These are phyloP conservation scores for Oscheius sp. DNA, from an alignment of 2,888 invertebrate genomes.

Conservation along the genomic window DNA sequence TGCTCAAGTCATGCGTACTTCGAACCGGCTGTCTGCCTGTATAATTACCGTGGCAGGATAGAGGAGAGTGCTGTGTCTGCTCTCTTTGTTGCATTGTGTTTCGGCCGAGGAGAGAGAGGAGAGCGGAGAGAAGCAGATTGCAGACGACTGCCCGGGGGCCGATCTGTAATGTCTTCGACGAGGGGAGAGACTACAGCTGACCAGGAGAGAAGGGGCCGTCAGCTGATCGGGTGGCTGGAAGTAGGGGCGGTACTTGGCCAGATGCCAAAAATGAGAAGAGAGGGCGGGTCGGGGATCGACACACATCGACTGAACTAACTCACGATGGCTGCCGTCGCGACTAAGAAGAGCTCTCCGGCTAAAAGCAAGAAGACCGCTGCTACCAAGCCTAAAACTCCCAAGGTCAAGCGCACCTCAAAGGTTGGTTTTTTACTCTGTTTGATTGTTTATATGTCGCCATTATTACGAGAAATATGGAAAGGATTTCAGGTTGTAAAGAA, in stretches of 20 bases:
- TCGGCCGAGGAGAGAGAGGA: not conserved
- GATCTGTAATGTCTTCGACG: not conserved
- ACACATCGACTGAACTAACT: slow-evolving; percentile 11
- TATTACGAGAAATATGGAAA: too few species aligned
- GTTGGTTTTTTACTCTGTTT: not conserved
- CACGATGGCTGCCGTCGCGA: slow-evolving; percentile 26
- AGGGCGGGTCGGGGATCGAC: slow-evolving; percentile 16
- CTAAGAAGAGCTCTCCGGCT: slow-evolving; percentile 28
- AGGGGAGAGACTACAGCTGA: slow-evolving; percentile 4
- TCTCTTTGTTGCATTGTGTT: slow-evolving; percentile 33
- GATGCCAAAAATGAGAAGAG: slow-evolving; percentile 8
- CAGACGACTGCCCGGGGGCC: not conserved
- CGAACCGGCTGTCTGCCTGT: slow-evolving; percentile 9
- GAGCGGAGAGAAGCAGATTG: slow-evolving; percentile 18
- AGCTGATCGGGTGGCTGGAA: slow-evolving; percentile 19
- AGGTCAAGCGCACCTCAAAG: slow-evolving; percentile 33
- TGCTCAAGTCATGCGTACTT: too few species aligned
- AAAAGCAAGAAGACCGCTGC: slow-evolving; percentile 29
- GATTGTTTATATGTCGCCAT: not conserved
- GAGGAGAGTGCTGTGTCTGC: not conserved
- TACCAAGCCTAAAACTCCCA: slow-evolving; percentile 33
- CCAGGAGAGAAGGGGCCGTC: slow-evolving; percentile 7
- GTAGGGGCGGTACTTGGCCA: slow-evolving; percentile 26
- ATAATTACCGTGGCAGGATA: slow-evolving; percentile 3
- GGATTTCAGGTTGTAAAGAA: slow-evolving; percentile 25